phyloP scores from a whole-genome alignment of 2,888 invertebrate species.

The Junonia oenone region DNA sequence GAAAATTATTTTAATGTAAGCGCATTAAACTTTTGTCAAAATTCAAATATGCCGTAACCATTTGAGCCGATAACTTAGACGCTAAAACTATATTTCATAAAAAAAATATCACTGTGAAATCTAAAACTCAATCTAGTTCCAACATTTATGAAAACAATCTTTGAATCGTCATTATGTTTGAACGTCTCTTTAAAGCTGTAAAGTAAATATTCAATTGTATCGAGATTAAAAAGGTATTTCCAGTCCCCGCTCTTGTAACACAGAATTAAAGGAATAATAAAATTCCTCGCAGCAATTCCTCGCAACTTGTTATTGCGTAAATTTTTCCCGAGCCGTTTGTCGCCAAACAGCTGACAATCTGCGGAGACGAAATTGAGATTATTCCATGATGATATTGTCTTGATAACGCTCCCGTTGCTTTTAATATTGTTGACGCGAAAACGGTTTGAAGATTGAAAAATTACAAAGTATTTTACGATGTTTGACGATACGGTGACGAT shows the following conservation, averaged over 20 bases:
- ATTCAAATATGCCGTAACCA: no score
- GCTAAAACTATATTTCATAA: no score
- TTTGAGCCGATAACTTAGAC: no score
- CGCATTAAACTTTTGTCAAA: no score
- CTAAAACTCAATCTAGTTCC: no score
- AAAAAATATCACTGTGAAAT: no score
- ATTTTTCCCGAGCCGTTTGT: conserved; percentile 16
- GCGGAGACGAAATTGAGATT: neutral
- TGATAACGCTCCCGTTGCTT: neutral
- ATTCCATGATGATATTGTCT: neutral
- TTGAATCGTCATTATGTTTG: neutral
- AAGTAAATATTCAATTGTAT: neutral
- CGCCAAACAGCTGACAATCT: conserved; percentile 9
- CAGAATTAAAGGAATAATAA: conserved; percentile 10
- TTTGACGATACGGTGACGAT: neutral
- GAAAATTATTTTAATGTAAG: no score
- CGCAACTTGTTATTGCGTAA: conserved; percentile 14
- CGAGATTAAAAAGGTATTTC: neutral
- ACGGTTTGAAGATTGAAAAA: neutral
- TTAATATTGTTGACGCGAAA: neutral
- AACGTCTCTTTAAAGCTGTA: neutral
- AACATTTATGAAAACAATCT: neutral
- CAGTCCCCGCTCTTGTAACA: neutral
- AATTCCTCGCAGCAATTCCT: conserved; percentile 6
- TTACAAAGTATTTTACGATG: neutral